These are phyloP conservation scores for Sparus aurata DNA, from an alignment of 2,797 vertebrate species.

Conservation along the genomic window DNA sequence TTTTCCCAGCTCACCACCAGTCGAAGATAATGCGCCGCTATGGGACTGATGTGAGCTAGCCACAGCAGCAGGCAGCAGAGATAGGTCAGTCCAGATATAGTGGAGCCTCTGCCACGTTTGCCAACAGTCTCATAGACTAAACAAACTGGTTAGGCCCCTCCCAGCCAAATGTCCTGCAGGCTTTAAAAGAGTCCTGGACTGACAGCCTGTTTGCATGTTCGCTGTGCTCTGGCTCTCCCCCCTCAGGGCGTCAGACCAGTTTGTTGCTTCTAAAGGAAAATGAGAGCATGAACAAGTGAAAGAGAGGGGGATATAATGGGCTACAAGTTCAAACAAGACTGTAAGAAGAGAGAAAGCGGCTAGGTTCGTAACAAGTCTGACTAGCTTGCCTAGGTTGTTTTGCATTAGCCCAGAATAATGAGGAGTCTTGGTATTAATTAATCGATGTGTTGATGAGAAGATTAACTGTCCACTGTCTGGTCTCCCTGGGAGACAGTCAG, in stretches of 20 bases:
- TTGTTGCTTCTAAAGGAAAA: constrained; percentile 62
- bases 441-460: constrained; percentile 70
- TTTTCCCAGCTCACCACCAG: constrained; percentile 26
- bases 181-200: constrained; percentile 59
- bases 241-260: constrained; percentile 50
- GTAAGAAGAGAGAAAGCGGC: constrained; percentile 30
- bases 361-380: constrained; percentile 39
- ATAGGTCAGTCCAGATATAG: constrained; percentile 59
- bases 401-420: constrained; percentile 60
- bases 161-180: constrained; percentile 50
- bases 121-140: constrained; percentile 76
- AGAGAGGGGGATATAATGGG: constrained; percentile 41
- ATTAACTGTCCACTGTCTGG: constrained; percentile 70
- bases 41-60: constrained; percentile 27
- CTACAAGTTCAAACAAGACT: constrained; percentile 60
- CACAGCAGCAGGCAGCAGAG: constrained; percentile 33
- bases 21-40: constrained; percentile 29
- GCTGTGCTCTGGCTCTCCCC: constrained; percentile 4
- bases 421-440: constrained; percentile 69
- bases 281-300: constrained; percentile 47
- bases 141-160: constrained; percentile 67
- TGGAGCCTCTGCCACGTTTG: constrained; percentile 70
- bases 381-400: constrained; percentile 48
- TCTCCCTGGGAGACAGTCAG: constrained; percentile 69
- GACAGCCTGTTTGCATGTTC: constrained; percentile 65